Percentiles rank a stretch among this genome's conserved stretches.
These are phyloP conservation scores for Spialia ferax DNA, from an alignment of 2,888 invertebrate genomes.

Conservation along the genomic window DNA sequence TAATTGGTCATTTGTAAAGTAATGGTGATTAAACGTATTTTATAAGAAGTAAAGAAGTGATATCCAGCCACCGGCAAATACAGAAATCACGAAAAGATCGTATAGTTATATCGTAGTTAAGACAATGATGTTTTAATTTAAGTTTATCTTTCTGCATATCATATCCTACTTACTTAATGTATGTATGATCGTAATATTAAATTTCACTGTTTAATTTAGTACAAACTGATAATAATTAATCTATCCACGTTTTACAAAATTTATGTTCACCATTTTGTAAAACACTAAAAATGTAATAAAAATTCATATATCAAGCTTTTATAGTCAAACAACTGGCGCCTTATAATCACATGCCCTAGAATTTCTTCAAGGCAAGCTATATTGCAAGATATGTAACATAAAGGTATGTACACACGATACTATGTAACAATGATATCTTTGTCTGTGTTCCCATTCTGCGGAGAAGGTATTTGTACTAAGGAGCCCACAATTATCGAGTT, in stretches of 20 bases:
- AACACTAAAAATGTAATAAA: background rate
- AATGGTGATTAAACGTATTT: no score
- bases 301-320: background rate
- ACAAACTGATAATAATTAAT: background rate
- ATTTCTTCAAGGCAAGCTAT: constrained; percentile 27
- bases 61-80: no score
- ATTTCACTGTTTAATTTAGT: no score
- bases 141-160: no score
- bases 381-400: constrained; percentile 26
- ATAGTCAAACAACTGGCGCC: constrained; percentile 2
- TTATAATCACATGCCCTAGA: constrained; percentile 17
- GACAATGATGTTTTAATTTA: no score
- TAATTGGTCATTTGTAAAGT: no score
- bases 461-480: constrained; percentile 31
- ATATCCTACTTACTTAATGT: no score
- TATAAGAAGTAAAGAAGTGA: no score
- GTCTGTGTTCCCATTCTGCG: constrained; percentile 31
- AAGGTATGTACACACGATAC: constrained; percentile 28
- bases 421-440: constrained; percentile 36
- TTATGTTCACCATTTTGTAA: background rate
- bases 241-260: background rate
- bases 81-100: no score
- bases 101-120: no score
- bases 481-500: constrained; percentile 35
- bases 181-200: no score